phyloP scores from a whole-genome alignment of 2,113 vertebrate species.

The Herpetotheres cachinnans region DNA sequence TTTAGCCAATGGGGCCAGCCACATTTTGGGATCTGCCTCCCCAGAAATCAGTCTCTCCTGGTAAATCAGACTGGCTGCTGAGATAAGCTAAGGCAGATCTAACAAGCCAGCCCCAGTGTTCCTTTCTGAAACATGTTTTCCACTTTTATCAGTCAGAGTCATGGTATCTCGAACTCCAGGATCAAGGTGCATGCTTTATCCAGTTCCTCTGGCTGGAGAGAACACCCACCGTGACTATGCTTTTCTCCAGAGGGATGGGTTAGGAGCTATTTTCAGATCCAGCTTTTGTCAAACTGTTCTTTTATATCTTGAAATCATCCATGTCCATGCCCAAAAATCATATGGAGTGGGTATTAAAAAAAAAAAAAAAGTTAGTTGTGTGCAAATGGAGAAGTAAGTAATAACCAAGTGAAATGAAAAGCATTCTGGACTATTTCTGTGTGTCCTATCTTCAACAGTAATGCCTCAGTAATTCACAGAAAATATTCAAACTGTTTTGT shows the following conservation, averaged over 20 bases:
- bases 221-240: background rate
- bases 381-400: background rate
- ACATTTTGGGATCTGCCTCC: background rate
- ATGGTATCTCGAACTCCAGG: background rate
- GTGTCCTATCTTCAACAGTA: background rate
- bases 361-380: background rate
- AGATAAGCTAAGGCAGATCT: background rate
- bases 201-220: background rate
- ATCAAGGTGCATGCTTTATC: background rate
- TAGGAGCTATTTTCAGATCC: background rate
- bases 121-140: background rate
- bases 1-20: background rate
- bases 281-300: background rate
- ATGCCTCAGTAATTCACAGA: background rate
- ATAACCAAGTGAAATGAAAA: background rate
- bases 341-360: background rate
- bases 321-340: background rate
- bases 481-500: background rate
- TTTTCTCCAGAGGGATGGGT: background rate
- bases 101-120: background rate
- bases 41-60: background rate
- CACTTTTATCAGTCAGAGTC: background rate
- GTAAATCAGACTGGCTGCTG: background rate
- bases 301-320: background rate
- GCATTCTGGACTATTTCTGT: background rate